Percentiles rank a stretch among this genome's conserved stretches.
Conservation (phyloP, 2,113 vertebrate genomes). For the Bos javanicus region DNA sequence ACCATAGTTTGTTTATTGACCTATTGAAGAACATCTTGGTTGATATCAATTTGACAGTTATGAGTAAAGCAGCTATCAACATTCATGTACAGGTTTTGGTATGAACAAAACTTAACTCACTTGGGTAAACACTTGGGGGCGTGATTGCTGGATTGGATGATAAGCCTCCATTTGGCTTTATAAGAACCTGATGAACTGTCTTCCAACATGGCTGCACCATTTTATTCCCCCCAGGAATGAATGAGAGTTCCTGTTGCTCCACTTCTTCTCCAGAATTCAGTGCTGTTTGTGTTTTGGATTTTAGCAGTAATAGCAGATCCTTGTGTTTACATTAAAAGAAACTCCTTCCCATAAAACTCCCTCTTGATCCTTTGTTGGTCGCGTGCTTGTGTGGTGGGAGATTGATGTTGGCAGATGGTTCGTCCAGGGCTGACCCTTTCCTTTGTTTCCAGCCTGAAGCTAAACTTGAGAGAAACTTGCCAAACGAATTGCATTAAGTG, state of each 20-base stretch:
- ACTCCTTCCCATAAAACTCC: background rate
- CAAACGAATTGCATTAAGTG: accelerated
- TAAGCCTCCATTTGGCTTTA: background rate
- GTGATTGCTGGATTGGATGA: background rate
- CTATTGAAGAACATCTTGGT: background rate
- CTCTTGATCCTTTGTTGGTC: background rate
- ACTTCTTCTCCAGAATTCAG: background rate
- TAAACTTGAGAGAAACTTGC: background rate
- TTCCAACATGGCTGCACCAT: background rate
- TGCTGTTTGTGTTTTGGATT: background rate
- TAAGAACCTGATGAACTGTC: background rate
- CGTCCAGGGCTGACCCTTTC: background rate
- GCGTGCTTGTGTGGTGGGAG: background rate
- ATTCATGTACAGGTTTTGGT: background rate
- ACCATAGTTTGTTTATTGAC: background rate
- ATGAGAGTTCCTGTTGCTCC: background rate
- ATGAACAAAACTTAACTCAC: background rate
- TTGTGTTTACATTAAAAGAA: background rate
- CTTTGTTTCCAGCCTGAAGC: background rate
- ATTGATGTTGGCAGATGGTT: too few species aligned
- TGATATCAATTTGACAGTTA: background rate
- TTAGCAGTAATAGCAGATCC: background rate
- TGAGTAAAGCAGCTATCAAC: background rate
- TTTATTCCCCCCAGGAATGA: background rate
- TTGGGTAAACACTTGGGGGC: background rate